These are phyloP conservation scores for Probaryconus sp. DNA, from an alignment of 1,140 invertebrate genomes.

Conservation along the genomic window DNA sequence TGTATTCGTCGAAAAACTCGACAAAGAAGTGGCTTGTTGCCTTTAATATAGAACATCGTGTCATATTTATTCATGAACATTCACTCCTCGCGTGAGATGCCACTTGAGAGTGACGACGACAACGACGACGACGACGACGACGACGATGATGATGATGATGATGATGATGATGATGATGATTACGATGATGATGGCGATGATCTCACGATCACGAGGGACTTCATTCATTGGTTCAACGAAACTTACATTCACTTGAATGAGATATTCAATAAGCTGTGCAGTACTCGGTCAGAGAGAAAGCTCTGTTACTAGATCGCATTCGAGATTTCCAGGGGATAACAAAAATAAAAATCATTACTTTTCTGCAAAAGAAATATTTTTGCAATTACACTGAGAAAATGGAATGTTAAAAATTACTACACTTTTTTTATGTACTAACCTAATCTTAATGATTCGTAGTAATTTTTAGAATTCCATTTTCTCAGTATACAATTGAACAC, in stretches of 20 bases:
- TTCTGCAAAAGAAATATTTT: too few species aligned
- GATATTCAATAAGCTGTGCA: constrained; percentile 38
- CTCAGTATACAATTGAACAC: too few species aligned
- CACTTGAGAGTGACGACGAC: constrained; percentile 4
- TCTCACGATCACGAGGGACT: constrained; percentile 31
- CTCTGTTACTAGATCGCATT: too few species aligned
- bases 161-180: too few species aligned
- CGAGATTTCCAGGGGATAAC: too few species aligned
- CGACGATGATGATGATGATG: too few species aligned
- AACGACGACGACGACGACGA: neutral
- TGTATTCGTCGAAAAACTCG: constrained; percentile 5
- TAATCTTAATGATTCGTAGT: too few species aligned
- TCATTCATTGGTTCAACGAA: constrained; percentile 38
- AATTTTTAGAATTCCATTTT: too few species aligned
- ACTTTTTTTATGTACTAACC: too few species aligned
- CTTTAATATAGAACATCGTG: neutral
- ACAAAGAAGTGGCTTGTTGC: neutral
- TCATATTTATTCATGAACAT: constrained; percentile 55
- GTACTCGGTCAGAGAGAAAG: constrained; percentile 29
- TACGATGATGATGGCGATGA: constrained; percentile 8
- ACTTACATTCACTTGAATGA: constrained; percentile 35
- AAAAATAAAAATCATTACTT: too few species aligned
- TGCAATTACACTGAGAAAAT: too few species aligned
- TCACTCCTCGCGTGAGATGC: constrained; percentile 39
- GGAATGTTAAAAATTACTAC: too few species aligned